These are phyloP conservation scores for Antheraea assamensis DNA, from an alignment of 2,888 invertebrate species.

Conservation along the genomic window DNA sequence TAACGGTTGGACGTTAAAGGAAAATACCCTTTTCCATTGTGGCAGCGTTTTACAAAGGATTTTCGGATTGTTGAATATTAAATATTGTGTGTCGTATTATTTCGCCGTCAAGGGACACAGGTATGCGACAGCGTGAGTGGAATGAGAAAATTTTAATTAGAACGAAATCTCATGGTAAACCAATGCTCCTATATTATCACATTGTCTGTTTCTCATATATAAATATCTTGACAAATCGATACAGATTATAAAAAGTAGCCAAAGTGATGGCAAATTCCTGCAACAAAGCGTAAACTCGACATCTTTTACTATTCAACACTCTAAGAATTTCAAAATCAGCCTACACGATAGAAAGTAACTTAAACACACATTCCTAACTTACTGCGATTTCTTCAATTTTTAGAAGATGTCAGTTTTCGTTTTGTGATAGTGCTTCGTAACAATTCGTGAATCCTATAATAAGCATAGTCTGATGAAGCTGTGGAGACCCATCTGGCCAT, in stretches of 20 bases:
- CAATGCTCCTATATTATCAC: not conserved
- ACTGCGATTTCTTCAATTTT: not conserved
- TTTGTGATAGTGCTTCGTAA: not conserved
- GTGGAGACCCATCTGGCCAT: no score
- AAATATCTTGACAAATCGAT: not conserved
- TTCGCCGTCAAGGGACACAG: conserved; percentile 62
- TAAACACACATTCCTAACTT: not conserved
- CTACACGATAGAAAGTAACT: not conserved
- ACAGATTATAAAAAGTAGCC: not conserved
- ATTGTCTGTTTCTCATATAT: not conserved
- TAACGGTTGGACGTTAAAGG: conserved; percentile 79
- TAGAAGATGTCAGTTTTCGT: not conserved
- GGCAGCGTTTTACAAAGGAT: conserved; percentile 74
- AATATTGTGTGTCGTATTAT: conserved; percentile 78
- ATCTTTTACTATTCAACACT: not conserved
- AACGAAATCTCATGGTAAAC: conserved; percentile 13
- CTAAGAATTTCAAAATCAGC: not conserved
- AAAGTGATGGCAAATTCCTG: not conserved
- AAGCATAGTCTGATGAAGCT: no score
- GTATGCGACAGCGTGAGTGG: conserved; percentile 54
- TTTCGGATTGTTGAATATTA: conserved; percentile 79
- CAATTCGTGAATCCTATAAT: not conserved
- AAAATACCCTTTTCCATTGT: conserved; percentile 81
- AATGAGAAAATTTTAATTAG: conserved; percentile 41
- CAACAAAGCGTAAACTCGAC: not conserved